Percentiles rank a stretch among this genome's conserved stretches.
These are phyloP conservation scores for Cygnus olor DNA, from an alignment of 2,797 vertebrate species.

Conservation along the genomic window DNA sequence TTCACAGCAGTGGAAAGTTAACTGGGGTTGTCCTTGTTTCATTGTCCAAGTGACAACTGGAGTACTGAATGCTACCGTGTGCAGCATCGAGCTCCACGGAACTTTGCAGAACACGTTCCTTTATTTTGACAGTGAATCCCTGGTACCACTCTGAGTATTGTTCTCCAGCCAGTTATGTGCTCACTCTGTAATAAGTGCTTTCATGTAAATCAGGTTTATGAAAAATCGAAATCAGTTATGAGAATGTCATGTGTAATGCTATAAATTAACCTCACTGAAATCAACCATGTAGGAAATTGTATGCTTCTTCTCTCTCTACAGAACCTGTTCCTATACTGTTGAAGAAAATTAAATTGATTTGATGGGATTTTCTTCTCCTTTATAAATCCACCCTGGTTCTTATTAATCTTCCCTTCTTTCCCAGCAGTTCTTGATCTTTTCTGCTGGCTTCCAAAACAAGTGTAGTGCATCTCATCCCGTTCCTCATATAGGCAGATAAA, in stretches of 20 bases:
- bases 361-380: neutral
- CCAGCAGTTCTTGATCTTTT: neutral
- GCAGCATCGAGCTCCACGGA: neutral
- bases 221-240: neutral
- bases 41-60: neutral
- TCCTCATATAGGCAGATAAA: neutral
- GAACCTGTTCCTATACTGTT: neutral
- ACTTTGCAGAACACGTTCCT: neutral
- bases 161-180: neutral
- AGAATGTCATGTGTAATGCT: neutral
- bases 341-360: neutral
- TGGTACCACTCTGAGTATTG: neutral
- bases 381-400: neutral
- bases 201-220: neutral
- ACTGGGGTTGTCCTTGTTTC: neutral
- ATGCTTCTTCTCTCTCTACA: neutral
- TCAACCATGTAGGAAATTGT: neutral
- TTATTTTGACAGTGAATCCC: neutral
- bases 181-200: neutral
- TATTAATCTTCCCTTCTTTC: neutral
- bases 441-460: neutral
- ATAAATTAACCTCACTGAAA: neutral
- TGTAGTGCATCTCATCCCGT: neutral
- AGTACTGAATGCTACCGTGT: neutral
- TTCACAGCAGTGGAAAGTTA: rapidly evolving